phyloP scores from a whole-genome alignment of 2,888 invertebrate species.

The Odontomyia ornata region DNA sequence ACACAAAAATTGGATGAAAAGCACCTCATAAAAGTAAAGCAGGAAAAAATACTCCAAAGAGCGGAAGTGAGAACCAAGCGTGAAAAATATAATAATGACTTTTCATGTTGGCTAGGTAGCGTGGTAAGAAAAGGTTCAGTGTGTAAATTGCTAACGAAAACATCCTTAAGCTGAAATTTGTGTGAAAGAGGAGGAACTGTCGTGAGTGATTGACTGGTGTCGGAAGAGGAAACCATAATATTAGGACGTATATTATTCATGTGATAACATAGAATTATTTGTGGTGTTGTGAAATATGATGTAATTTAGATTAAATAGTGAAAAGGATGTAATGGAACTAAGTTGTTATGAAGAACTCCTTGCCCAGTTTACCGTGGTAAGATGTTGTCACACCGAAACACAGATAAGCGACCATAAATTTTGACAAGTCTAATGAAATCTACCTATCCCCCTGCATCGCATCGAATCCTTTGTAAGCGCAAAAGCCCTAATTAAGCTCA shows the following conservation, averaged over 20 bases:
- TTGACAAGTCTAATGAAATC: too few relatives aligned
- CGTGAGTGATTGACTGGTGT: background rate
- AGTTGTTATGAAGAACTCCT: too few relatives aligned
- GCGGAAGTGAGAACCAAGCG: conserved; percentile 1
- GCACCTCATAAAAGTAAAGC: background rate
- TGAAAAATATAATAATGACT: conserved; percentile 1
- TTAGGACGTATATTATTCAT: background rate
- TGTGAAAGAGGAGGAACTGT: too few relatives aligned
- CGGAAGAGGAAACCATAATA: background rate
- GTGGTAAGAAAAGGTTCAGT: background rate
- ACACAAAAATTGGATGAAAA: background rate
- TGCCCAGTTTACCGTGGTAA: too few relatives aligned
- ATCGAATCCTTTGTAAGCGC: too few relatives aligned
- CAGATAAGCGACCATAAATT: too few relatives aligned
- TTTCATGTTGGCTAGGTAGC: background rate
- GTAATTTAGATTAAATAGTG: too few relatives aligned
- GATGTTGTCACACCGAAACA: too few relatives aligned
- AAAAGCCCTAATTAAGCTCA: background rate
- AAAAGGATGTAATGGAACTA: too few relatives aligned
- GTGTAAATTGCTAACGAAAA: background rate
- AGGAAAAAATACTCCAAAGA: conserved; percentile 5
- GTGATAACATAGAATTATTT: background rate
- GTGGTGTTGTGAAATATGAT: too few relatives aligned
- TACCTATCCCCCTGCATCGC: too few relatives aligned
- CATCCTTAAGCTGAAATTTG: too few relatives aligned